Percentiles rank a stretch among this genome's conserved stretches.
Evolutionary conservation across 2,797 vertebrate genomes (phyloP).

Genomic region (Hoplostethus mediterraneus): DNA sequence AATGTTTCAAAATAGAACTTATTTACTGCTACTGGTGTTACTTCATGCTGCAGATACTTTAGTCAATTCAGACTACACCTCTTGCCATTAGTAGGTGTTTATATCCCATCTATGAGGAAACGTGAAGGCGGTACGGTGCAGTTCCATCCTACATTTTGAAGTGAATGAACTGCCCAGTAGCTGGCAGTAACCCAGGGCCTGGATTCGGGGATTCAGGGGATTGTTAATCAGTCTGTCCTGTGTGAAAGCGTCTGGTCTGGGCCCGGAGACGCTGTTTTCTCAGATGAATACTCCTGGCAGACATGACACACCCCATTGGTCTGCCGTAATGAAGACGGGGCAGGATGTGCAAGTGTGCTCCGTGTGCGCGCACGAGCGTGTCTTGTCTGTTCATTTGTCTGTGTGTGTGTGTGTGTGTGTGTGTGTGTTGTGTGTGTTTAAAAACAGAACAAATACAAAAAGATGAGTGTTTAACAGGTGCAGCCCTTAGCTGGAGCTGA

Average conservation of each 20-base stretch:
- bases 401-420: slow-evolving; percentile 6
- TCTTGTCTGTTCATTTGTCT: too few species aligned
- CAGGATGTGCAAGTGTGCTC: not conserved
- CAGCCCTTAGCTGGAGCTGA: slow-evolving; percentile 58
- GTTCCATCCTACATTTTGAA: slow-evolving; percentile 12
- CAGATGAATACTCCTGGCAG: slow-evolving; percentile 47
- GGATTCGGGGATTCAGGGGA: not conserved
- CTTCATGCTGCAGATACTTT: not conserved
- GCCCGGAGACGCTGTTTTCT: slow-evolving; percentile 36
- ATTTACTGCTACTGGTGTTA: too few species aligned
- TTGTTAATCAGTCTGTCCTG: slow-evolving; percentile 1
- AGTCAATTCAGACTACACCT: too few species aligned
- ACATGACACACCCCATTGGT: slow-evolving; percentile 55
- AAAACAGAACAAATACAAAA: slow-evolving; percentile 51
- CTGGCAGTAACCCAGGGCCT: slow-evolving; percentile 11
- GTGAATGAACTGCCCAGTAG: not conserved
- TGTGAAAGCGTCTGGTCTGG: slow-evolving; percentile 28
- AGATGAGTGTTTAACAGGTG: slow-evolving; percentile 69
- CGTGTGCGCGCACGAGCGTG: not conserved
- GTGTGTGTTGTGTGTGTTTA: slow-evolving; percentile 21
- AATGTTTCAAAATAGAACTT: too few species aligned
- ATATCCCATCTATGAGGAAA: not conserved
- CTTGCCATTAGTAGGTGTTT: not conserved
- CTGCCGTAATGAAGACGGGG: slow-evolving; percentile 46
- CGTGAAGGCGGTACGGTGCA: not conserved